phyloP scores from a whole-genome alignment of 2,888 invertebrate genomes.

The Tipula lateralis region DNA sequence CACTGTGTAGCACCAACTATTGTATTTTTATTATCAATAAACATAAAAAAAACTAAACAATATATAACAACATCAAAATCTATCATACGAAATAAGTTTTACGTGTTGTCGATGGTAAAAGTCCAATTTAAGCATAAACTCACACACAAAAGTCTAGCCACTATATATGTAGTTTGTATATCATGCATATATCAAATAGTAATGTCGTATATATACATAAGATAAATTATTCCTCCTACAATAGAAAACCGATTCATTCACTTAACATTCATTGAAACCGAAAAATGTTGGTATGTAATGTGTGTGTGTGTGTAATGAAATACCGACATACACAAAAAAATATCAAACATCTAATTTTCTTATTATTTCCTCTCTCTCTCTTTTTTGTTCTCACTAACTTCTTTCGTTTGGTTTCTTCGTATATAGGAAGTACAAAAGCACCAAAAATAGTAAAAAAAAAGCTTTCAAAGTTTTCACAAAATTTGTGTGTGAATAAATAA shows the following conservation, averaged over 20 bases:
- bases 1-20: not conserved
- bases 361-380: not conserved
- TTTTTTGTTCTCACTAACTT: not conserved
- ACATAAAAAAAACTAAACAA: not conserved
- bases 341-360: slow-evolving; percentile 8
- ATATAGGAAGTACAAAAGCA: not conserved
- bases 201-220: not conserved
- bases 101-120: not conserved
- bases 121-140: not conserved
- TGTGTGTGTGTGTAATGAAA: not conserved
- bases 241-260: not conserved
- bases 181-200: slow-evolving; percentile 9
- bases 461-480: not conserved
- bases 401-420: not conserved
- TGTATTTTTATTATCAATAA: not conserved
- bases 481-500: not conserved
- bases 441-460: not conserved
- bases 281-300: not conserved
- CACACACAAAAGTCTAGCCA: not conserved
- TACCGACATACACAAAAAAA: not conserved
- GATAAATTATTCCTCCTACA: slow-evolving; percentile 19
- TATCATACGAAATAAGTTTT: not conserved
- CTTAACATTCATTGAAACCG: slow-evolving; percentile 11
- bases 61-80: not conserved
- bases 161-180: not conserved